phyloP scores from a whole-genome alignment of 2,797 vertebrate genomes.

The Premnoplex brunnescens region DNA sequence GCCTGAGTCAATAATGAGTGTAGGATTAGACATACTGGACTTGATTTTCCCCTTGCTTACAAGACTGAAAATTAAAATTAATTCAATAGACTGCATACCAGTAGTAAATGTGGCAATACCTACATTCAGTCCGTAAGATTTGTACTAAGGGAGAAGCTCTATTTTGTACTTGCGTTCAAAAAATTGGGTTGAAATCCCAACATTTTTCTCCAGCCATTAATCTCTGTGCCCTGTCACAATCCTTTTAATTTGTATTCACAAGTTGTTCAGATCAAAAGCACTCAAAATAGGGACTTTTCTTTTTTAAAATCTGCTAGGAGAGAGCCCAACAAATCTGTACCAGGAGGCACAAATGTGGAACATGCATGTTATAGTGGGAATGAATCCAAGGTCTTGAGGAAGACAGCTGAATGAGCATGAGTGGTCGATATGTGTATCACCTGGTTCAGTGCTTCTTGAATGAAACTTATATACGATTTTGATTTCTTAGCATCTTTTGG shows the following conservation, averaged over 20 bases:
- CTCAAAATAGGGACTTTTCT: neutral
- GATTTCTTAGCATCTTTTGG: neutral
- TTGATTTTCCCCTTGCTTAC: constrained; percentile 4
- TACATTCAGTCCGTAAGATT: neutral
- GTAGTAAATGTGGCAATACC: neutral
- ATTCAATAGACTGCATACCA: neutral
- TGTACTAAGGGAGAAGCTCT: neutral
- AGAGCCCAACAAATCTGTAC: neutral
- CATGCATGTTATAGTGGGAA: neutral
- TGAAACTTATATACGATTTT: neutral
- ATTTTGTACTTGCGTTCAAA: neutral
- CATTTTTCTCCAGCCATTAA: neutral
- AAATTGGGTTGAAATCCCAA: neutral
- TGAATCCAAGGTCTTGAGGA: neutral
- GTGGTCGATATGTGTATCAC: neutral
- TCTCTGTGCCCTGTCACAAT: neutral
- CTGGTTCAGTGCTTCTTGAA: neutral
- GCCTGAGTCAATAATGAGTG: constrained; percentile 16
- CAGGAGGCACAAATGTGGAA: neutral
- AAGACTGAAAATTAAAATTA: neutral
- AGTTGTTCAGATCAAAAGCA: neutral
- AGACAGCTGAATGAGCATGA: neutral
- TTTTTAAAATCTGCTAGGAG: neutral
- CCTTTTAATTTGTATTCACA: neutral
- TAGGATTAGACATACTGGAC: neutral